Conservation (phyloP, 2,797 vertebrate species). For the Girardinus metallicus region DNA sequence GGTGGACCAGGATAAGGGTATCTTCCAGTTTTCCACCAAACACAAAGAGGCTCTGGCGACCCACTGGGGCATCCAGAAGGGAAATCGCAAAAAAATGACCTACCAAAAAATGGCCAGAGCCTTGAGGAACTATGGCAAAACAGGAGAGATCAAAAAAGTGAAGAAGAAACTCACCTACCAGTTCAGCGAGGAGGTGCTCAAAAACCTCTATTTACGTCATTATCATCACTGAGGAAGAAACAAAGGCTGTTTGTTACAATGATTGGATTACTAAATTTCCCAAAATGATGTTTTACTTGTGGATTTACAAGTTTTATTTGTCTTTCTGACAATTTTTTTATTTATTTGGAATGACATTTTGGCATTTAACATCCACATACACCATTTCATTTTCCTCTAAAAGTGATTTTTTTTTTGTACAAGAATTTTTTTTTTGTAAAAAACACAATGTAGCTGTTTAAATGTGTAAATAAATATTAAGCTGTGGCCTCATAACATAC, state of each 20-base stretch:
- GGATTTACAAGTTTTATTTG: slow-evolving; percentile 35
- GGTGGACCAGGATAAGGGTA: slow-evolving; percentile 96
- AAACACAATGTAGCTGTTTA: slow-evolving; percentile 7
- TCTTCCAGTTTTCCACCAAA: slow-evolving; percentile 99
- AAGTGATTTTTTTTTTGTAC: slow-evolving; percentile 15
- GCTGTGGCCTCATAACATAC: slow-evolving; percentile 15
- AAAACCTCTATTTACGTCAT: slow-evolving; percentile 51
- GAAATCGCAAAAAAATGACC: slow-evolving; percentile 99
- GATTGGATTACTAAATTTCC: slow-evolving; percentile 39
- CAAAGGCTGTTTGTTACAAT: slow-evolving; percentile 12
- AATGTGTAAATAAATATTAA: slow-evolving; percentile 34
- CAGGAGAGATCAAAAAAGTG: slow-evolving; percentile 95
- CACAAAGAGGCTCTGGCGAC: slow-evolving; percentile 94
- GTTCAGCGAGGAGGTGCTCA: slow-evolving; percentile 95
- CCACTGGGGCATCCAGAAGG: slow-evolving; percentile 96
- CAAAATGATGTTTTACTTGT: slow-evolving; percentile 21
- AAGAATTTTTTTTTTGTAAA: neutral
- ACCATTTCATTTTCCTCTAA: slow-evolving; percentile 29
- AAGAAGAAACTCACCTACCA: slow-evolving; percentile 99
- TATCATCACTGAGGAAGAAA: slow-evolving; percentile 53
- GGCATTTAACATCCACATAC: slow-evolving; percentile 20
- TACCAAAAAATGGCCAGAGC: slow-evolving; percentile 99
- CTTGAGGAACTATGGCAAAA: slow-evolving; percentile 97
- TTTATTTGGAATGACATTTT: slow-evolving; percentile 55
- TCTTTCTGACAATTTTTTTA: slow-evolving; percentile 44